Evolutionary conservation across 2,797 vertebrate genomes (phyloP).

Genomic region (Pitangus sulphuratus): DNA sequence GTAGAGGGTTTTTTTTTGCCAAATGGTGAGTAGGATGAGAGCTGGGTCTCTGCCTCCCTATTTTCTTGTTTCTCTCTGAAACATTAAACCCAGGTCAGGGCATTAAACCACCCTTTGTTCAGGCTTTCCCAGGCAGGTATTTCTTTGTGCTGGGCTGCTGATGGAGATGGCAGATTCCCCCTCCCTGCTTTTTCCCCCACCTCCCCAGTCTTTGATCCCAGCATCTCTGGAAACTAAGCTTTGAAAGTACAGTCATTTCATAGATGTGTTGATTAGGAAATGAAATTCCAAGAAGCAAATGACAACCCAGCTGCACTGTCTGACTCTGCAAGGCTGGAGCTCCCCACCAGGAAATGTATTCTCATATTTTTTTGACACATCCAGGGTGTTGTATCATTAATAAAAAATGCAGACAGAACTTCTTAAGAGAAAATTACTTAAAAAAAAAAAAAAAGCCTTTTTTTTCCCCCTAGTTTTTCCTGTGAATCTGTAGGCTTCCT

Average conservation of each 20-base stretch:
- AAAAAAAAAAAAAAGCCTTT: not conserved
- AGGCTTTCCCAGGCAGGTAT: not conserved
- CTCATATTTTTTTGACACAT: constrained; percentile 51
- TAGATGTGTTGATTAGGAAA: constrained; percentile 59
- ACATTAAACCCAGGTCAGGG: not conserved
- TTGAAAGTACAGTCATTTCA: constrained; percentile 54
- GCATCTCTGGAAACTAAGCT: constrained; percentile 36
- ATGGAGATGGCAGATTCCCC: not conserved
- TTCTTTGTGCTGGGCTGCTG: not conserved
- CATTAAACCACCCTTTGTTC: not conserved
- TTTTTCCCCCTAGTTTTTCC: not conserved
- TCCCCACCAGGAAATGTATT: constrained; percentile 47
- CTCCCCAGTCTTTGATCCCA: constrained; percentile 50
- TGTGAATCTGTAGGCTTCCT: constrained; percentile 1
- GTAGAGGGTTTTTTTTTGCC: not conserved
- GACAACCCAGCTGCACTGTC: not conserved
- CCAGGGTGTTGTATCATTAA: constrained; percentile 58
- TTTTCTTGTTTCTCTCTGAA: not conserved
- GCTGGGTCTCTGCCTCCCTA: not conserved
- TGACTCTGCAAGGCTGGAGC: constrained; percentile 15
- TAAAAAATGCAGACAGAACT: constrained; percentile 57
- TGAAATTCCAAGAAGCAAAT: constrained; percentile 52
- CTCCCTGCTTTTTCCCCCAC: not conserved
- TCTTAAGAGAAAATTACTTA: constrained; percentile 43
- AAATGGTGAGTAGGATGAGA: not conserved